These are phyloP conservation scores for Chroicocephalus ridibundus DNA, from an alignment of 2,113 vertebrate genomes.

Conservation along the genomic window DNA sequence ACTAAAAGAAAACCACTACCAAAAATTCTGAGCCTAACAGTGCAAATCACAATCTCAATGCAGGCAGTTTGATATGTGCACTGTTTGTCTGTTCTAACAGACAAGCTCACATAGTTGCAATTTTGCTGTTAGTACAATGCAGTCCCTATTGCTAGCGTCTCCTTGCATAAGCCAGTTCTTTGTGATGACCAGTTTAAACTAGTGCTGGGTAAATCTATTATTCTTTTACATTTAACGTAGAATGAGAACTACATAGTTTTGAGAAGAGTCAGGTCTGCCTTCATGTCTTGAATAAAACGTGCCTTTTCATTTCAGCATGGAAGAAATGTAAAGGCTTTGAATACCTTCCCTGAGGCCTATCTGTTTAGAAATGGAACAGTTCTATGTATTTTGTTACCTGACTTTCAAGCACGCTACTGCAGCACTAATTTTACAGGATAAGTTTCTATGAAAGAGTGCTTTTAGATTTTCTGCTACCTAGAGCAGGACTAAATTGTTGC, in stretches of 20 bases:
- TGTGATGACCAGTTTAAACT: constrained; percentile 4
- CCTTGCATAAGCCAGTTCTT: not conserved
- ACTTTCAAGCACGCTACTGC: not conserved
- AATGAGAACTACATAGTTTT: not conserved
- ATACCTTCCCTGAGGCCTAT: accelerated
- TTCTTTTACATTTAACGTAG: not conserved
- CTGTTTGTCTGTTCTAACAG: not conserved
- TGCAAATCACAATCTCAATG: not conserved
- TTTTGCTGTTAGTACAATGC: not conserved
- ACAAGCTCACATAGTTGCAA: not conserved
- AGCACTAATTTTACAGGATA: not conserved
- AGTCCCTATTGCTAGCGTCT: not conserved
- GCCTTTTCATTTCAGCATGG: not conserved
- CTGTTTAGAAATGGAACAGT: not conserved
- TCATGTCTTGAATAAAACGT: not conserved
- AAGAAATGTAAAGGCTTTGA: not conserved
- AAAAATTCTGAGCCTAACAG: not conserved
- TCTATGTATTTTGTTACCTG: not conserved
- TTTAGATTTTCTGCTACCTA: not conserved
- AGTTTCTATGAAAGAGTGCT: not conserved
- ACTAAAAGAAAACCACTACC: accelerated
- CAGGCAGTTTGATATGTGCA: not conserved
- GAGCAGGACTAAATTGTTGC: not conserved
- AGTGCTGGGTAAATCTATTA: not conserved
- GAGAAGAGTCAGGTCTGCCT: not conserved